Evolutionary conservation across 2,888 invertebrate genomes (phyloP).

Genomic region (Bombylius major): DNA sequence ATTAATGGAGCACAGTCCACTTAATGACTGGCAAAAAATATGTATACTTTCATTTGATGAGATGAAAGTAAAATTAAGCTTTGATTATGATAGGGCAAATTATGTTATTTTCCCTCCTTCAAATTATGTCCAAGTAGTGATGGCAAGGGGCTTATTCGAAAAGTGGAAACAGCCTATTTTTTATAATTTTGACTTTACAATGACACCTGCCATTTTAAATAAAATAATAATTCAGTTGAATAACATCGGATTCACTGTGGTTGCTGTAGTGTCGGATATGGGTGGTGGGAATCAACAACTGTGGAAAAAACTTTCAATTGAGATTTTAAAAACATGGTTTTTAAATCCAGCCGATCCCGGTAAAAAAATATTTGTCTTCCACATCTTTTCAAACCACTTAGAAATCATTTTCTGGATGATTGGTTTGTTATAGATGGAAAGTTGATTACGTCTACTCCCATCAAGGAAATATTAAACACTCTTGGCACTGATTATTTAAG

Average conservation of each 20-base stretch:
- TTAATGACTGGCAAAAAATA: too few species aligned
- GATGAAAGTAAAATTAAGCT: too few species aligned
- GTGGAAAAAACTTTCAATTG: too few species aligned
- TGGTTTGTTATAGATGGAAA: constrained; percentile 1
- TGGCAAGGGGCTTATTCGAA: too few species aligned
- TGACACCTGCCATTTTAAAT: neutral
- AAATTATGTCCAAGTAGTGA: too few species aligned
- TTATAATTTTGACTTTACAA: neutral
- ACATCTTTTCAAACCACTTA: constrained; percentile 4
- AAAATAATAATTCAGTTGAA: neutral
- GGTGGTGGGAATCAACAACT: too few species aligned
- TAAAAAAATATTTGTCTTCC: neutral
- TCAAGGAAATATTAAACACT: neutral
- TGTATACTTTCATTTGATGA: too few species aligned
- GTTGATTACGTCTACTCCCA: neutral
- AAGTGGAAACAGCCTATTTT: too few species aligned
- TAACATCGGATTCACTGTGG: constrained; percentile 1
- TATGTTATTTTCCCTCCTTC: too few species aligned
- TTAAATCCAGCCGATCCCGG: neutral
- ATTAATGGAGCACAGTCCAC: too few species aligned
- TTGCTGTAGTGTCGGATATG: constrained; percentile 1
- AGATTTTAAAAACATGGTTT: constrained; percentile 5
- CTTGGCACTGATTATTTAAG: neutral
- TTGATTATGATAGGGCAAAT: too few species aligned
- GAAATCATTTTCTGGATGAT: constrained; percentile 5